Conservation (phyloP, 2,888 invertebrate species). For the Calephelis perditalis region DNA sequence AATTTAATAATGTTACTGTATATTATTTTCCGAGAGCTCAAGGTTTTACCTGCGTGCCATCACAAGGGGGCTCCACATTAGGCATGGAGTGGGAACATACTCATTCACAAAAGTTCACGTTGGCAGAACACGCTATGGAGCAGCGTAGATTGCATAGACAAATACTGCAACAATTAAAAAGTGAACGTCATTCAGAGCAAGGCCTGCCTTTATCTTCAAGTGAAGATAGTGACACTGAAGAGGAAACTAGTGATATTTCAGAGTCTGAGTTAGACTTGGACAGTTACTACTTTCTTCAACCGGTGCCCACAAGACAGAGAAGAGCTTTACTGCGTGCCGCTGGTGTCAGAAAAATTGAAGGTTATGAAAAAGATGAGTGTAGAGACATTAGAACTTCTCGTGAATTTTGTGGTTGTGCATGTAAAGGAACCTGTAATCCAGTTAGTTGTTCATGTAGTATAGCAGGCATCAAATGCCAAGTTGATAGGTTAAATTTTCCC, state of each 20-base stretch:
- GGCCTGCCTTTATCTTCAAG: constrained; percentile 82
- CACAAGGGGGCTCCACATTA: constrained; percentile 92
- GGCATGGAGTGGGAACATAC: constrained; percentile 91
- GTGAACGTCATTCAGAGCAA: constrained; percentile 80
- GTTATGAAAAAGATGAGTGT: constrained; percentile 95
- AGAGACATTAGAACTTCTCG: constrained; percentile 93
- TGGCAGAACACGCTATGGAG: constrained; percentile 93
- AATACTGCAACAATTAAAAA: constrained; percentile 84
- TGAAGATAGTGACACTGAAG: constrained; percentile 91
- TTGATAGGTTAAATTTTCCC: constrained; percentile 96
- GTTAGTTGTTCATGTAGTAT: constrained; percentile 96
- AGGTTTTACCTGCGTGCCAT: constrained; percentile 94
- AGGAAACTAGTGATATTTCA: constrained; percentile 87
- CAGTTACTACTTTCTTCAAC: constrained; percentile 93
- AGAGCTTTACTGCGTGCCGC: constrained; percentile 92
- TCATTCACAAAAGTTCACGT: constrained; percentile 86
- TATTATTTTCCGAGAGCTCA: constrained; percentile 96
- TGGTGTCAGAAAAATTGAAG: constrained; percentile 95
- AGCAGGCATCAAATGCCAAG: constrained; percentile 98
- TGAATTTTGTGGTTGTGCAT: constrained; percentile 95
- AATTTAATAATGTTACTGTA: constrained; percentile 95
- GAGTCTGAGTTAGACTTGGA: constrained; percentile 93
- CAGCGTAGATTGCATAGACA: constrained; percentile 92
- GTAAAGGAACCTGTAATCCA: constrained; percentile 96
- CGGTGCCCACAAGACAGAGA: constrained; percentile 94